Base-by-base conservation (phyloP, 1,140 invertebrate genomes). In the Drosophila asahinai region DNA sequence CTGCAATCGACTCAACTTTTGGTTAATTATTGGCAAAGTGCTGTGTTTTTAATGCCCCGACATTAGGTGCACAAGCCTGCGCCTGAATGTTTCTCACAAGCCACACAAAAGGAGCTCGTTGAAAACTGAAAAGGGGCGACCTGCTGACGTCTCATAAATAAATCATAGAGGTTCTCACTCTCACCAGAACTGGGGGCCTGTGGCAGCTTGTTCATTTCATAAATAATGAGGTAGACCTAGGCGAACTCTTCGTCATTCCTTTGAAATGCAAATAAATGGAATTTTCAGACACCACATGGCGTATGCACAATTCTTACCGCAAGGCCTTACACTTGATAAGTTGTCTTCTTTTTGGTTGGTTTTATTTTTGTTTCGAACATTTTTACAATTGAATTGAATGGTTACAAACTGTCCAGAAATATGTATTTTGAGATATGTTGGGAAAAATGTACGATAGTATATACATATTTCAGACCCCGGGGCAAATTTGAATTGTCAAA, bases 371-470 rank as follows among this genome's bases (percentile, higher is more conserved):
- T 57, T 61, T 45, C n/a, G 33, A 57, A 57, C 60, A 62, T 57
- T 58, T 77, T 52, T 60, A 40, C 72, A 77, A 77, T 77, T 77
- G 54, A 77, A 77, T 77, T 77, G 73, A 77, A 67, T 52, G 75
- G 70, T 75, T 55, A 47, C 70, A 75, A 74, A 64, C 42, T 76
- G 74, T 77, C 72, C 60, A 66, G 57, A n/a, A 66, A 76, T 38
- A 59, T n/a, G 40, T 36, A 55, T 58, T 47, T 74, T 42, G 45
- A 49, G 57, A 62, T 49, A 61, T 48, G 22, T 74, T 54, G 48
- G 15, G 48, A 5, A 36, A 48, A 19, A 72, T 70, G 51, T 36
- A 22, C 17, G 7, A 55, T 12, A 55, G 14, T 15, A 19, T 30
- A 27, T 38, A 67, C 33, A 59, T 51, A 33, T 73, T 49, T 49